Conservation (phyloP, 2,113 vertebrate species). For the Scatophagus argus region DNA sequence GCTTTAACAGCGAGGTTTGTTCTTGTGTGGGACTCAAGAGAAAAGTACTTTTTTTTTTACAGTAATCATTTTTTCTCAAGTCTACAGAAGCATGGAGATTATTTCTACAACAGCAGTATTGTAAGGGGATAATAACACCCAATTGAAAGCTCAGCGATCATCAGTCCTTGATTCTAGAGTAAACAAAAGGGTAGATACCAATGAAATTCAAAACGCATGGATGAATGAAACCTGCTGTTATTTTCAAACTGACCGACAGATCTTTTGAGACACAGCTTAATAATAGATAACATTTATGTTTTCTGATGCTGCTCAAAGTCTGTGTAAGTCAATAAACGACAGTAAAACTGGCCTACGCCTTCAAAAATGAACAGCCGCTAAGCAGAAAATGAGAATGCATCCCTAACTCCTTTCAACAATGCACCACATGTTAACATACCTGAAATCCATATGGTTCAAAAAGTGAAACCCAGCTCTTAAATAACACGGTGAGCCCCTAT, state of each 20-base stretch:
- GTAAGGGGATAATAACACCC: background rate
- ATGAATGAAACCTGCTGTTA: slow-evolving; percentile 12
- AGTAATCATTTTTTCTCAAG: background rate
- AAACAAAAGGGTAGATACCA: background rate
- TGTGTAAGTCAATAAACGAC: background rate
- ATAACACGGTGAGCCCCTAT: background rate
- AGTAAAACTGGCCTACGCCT: background rate
- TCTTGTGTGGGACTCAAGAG: background rate
- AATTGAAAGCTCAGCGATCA: background rate
- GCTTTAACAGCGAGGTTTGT: slow-evolving; percentile 9
- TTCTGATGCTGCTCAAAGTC: background rate
- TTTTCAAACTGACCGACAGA: background rate
- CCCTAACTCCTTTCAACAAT: background rate
- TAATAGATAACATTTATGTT: background rate
- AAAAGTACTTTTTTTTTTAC: background rate
- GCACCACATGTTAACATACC: background rate
- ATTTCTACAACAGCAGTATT: background rate
- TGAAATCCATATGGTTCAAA: background rate
- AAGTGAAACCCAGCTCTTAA: background rate
- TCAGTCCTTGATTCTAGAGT: background rate
- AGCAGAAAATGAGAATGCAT: background rate
- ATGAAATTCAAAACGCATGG: background rate
- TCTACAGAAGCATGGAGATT: too few species aligned
- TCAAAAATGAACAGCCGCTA: background rate
- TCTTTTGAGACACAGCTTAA: slow-evolving; percentile 1